phyloP scores from a whole-genome alignment of 2,797 vertebrate species.

The Myiotriccus ornatus region DNA sequence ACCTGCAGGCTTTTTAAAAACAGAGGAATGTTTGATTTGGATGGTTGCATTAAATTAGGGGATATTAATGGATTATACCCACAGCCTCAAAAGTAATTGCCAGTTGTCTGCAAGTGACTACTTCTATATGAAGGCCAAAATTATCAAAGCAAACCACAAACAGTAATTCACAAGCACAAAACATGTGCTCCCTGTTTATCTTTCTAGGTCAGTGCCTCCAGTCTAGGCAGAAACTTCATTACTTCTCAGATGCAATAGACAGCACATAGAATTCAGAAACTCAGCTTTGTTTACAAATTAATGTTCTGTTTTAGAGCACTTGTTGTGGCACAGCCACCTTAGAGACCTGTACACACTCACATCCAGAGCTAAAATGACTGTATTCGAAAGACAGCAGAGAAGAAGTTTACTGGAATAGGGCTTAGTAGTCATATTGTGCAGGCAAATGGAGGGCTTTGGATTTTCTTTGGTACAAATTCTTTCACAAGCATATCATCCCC shows the following conservation, averaged over 20 bases:
- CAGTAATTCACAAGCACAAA: constrained; percentile 16
- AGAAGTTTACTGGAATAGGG: neutral
- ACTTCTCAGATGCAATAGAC: neutral
- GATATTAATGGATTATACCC: constrained; percentile 48
- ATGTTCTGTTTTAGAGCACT: neutral
- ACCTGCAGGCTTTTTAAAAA: constrained; percentile 43
- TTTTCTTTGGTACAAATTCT: neutral
- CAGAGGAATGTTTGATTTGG: constrained; percentile 62
- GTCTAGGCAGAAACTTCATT: neutral
- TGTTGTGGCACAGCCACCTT: neutral
- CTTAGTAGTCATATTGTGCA: neutral
- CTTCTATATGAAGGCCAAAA: constrained; percentile 32
- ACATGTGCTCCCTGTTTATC: constrained; percentile 38
- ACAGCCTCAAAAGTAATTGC: constrained; percentile 38
- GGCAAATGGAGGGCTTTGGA: neutral
- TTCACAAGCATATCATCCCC: neutral
- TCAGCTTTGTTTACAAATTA: neutral
- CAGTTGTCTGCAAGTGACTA: constrained; percentile 47
- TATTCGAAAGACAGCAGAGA: neutral
- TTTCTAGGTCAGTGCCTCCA: constrained; percentile 18
- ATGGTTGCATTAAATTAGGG: constrained; percentile 39
- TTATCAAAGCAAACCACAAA: constrained; percentile 61
- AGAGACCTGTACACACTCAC: neutral
- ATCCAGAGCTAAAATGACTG: neutral
- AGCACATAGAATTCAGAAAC: neutral